Base-by-base conservation (phyloP, 2,888 invertebrate genomes). In the Baronia brevicornis region DNA sequence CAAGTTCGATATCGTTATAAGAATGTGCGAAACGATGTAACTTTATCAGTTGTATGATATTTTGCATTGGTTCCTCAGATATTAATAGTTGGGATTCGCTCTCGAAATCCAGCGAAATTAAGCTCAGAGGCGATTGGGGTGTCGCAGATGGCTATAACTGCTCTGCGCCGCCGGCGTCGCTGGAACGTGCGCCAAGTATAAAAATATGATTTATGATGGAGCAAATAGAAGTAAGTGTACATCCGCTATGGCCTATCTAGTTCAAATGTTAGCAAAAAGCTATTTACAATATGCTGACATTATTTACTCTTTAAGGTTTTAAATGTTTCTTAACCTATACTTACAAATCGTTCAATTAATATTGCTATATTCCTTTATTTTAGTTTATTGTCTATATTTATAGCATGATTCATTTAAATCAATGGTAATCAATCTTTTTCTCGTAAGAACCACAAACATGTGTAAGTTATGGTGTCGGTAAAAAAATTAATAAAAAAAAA, bases 141-240 rank as follows among this genome's bases (percentile, higher is more conserved):
- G 78, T 61, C 78, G 52, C 82, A 82, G 78, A 78, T 82, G 80
- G 71, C 48, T 50, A 59, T 77, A 78, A 80, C 75, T 62, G 73
- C 74, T 64, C 46, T 46, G 51, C 53, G 58, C 49, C 50, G 53
- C 53, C 54, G 49, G 48, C 51, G 51, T n/a, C n/a, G n/a, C 51
- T 47, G 50, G 54, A 65, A 60, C 63, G 67, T 66, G 65, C 58
- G 65, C 63, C 63, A 68, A 71, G 61, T 67, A 68, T 74, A 75
- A 75, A 77, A 78, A 75, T 75, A 70, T 75, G 70, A 78, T 77
- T 77, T 75, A 74, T 67, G 60, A 47, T 42, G 37, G 47, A 57
- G 51, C 43, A 63, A 60, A 56, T 63, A 64, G 60, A 54, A 57
- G n/a, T n/a, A n/a, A n/a, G 51, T 54, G 55, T 54, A 60, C 59